Evolutionary conservation across 1,140 invertebrate species (phyloP).

Genomic region (Eriocheir sinensis): DNA sequence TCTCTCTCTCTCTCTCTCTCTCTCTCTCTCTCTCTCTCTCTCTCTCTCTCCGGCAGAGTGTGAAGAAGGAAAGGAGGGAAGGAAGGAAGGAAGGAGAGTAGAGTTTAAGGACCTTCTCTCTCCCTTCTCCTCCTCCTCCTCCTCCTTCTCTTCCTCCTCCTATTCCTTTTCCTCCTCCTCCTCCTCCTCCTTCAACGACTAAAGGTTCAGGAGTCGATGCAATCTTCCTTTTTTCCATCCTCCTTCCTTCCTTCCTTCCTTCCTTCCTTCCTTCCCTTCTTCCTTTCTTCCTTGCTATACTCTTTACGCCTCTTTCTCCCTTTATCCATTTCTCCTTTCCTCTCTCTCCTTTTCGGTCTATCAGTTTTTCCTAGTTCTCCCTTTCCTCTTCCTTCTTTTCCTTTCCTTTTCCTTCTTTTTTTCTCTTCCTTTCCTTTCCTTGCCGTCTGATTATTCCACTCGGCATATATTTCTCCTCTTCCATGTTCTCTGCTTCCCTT

Average conservation of each 20-base stretch:
- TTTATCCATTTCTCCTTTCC: no score
- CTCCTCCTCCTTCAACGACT: neutral
- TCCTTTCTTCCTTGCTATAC: no score
- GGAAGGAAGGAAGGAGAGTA: neutral
- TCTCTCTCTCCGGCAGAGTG: neutral
- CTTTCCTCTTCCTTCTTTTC: no score
- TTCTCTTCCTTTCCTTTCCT: neutral
- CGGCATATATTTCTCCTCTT: neutral
- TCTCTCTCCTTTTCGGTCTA: no score
- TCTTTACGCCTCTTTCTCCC: no score
- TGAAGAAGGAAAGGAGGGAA: neutral
- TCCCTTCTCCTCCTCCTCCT: neutral
- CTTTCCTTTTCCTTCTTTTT: neutral
- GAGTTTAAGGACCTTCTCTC: neutral
- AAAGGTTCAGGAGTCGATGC: neutral
- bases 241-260: neutral
- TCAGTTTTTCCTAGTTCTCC: neutral
- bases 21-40: neutral
- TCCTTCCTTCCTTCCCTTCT: neutral
- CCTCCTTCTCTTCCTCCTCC: neutral
- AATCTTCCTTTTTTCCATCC: neutral
- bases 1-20: neutral
- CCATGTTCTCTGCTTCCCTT: neutral
- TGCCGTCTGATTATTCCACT: neutral
- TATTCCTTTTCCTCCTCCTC: no score